Conservation (phyloP, 2,113 vertebrate species). For the Pseudorasbora parva region DNA sequence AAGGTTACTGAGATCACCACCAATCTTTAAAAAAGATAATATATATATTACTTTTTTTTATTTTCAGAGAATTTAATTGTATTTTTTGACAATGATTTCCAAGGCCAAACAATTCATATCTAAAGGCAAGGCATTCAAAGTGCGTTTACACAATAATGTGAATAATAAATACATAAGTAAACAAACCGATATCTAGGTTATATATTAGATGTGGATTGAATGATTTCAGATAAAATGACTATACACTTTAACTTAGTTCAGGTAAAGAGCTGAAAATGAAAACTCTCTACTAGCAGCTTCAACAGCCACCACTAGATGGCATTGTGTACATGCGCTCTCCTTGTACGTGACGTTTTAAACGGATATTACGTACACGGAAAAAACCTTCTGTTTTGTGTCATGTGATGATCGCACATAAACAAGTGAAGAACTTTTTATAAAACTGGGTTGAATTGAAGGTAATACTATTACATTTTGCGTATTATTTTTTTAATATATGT, state of each 20-base stretch:
- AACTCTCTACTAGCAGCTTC: not conserved
- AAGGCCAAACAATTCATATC: not conserved
- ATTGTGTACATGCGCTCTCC: not conserved
- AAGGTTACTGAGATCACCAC: not conserved
- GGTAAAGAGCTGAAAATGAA: not conserved
- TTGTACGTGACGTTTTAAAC: not conserved
- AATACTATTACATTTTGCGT: not conserved
- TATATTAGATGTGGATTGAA: no score
- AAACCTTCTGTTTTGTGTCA: conserved; percentile 37
- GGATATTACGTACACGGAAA: conserved; percentile 47
- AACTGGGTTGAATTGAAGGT: conserved; percentile 33
- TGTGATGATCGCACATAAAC: conserved; percentile 42
- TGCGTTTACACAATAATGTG: no score
- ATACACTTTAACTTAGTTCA: not conserved
- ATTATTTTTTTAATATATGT: not conserved
- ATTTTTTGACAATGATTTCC: no score
- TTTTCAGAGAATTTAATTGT: not conserved
- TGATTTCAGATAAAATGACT: no score
- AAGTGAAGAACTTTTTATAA: conserved; percentile 7
- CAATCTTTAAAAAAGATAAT: no score
- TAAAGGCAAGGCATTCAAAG: no score
- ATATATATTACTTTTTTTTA: no score
- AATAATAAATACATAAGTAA: no score
- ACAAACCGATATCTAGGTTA: no score
- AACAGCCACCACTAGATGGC: conserved; percentile 12